phyloP scores from a whole-genome alignment of 2,797 vertebrate genomes.

The Poeciliopsis paucimaculata region DNA sequence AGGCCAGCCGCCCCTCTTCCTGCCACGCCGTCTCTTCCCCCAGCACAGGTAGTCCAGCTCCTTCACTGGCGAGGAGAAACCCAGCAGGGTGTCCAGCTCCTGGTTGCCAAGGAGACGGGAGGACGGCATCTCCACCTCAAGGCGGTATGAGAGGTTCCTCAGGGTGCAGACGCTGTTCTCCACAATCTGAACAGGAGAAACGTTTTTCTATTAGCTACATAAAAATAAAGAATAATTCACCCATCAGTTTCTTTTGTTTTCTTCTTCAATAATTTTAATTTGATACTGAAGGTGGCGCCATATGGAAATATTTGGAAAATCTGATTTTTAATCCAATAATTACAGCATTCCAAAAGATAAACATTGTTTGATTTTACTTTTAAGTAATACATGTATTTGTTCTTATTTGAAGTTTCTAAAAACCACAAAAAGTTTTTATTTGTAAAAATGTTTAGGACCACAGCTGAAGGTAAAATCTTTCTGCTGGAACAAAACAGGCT shows the following conservation, averaged over 20 bases:
- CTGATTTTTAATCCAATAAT: not conserved
- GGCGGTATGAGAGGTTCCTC: slow-evolving; percentile 96
- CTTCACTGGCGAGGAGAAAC: slow-evolving; percentile 91
- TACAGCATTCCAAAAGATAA: not conserved
- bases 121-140: slow-evolving; percentile 97
- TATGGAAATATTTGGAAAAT: not conserved
- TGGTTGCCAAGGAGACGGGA: slow-evolving; percentile 92
- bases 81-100: slow-evolving; percentile 90
- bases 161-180: slow-evolving; percentile 98
- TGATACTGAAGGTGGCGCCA: not conserved
- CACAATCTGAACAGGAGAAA: slow-evolving; percentile 85
- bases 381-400: not conserved
- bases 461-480: too few relatives aligned
- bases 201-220: not conserved
- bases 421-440: too few relatives aligned
- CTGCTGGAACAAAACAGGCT: too few relatives aligned
- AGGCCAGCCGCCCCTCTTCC: slow-evolving; percentile 89
- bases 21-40: slow-evolving; percentile 92
- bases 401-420: too few relatives aligned
- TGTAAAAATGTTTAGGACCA: too few relatives aligned
- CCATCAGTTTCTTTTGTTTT: not conserved
- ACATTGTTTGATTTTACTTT: not conserved
- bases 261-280: not conserved
- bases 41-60: slow-evolving; percentile 96
- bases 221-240: not conserved